phyloP scores from a whole-genome alignment of 2,113 vertebrate genomes.

The Empidonax traillii region DNA sequence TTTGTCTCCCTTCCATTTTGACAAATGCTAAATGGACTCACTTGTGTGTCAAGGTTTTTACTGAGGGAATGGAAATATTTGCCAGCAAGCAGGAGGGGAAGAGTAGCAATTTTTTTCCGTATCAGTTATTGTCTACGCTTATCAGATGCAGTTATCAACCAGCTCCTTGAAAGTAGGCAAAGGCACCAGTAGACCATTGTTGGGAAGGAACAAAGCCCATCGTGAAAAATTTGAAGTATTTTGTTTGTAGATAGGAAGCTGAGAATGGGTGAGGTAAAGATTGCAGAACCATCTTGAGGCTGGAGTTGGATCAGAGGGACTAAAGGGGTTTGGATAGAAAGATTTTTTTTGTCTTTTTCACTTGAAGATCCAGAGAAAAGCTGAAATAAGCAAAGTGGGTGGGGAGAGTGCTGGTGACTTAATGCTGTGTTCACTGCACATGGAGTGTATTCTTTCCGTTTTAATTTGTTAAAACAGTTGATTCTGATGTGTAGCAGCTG shows the following conservation, averaged over 20 bases:
- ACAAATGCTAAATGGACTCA: not conserved
- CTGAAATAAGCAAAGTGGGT: not conserved
- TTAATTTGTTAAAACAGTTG: not conserved
- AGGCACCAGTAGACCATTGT: not conserved
- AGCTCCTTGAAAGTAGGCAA: not conserved
- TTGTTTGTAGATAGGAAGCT: not conserved
- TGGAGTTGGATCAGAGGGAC: not conserved
- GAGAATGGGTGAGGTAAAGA: not conserved
- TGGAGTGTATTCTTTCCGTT: not conserved
- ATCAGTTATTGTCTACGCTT: not conserved
- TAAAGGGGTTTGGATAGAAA: not conserved
- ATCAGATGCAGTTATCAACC: not conserved
- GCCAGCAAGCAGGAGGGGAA: not conserved
- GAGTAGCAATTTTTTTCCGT: not conserved
- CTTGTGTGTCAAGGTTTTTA: not conserved
- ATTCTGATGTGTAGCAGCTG: not conserved
- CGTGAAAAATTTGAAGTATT: not conserved
- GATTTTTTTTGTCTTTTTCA: not conserved
- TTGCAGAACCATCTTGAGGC: not conserved
- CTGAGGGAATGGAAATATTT: not conserved
- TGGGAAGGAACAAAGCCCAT: not conserved
- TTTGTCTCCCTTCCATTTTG: not conserved
- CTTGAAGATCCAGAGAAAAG: not conserved
- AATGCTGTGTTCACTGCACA: not conserved
- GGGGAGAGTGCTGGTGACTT: not conserved